phyloP scores from a whole-genome alignment of 2,797 vertebrate genomes.

The Chaunax sp. region DNA sequence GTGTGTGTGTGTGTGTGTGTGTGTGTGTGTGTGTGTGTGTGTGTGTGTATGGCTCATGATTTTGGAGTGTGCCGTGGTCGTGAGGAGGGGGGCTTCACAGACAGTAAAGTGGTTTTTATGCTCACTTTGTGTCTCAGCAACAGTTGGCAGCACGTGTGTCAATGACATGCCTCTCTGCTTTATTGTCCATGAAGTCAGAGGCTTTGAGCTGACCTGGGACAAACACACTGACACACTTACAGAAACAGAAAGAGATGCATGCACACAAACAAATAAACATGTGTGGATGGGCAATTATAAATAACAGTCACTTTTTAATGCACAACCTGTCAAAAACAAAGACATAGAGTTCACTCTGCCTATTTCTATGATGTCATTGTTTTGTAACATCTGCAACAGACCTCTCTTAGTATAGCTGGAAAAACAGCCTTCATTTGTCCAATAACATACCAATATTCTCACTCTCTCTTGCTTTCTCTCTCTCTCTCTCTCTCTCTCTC shows the following conservation, averaged over 20 bases:
- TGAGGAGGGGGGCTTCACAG: constrained; percentile 71
- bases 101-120: constrained; percentile 82
- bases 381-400: constrained; percentile 58
- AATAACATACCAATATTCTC: constrained; percentile 14
- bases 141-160: constrained; percentile 93
- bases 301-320: constrained; percentile 2
- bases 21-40: constrained; percentile 64
- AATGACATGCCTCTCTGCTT: constrained; percentile 81
- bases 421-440: constrained; percentile 36
- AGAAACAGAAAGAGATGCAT: constrained; percentile 14
- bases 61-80: constrained; percentile 77
- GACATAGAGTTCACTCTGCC: constrained; percentile 26
- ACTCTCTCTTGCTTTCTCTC: too few relatives aligned
- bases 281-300: not conserved
- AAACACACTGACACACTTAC: constrained; percentile 50
- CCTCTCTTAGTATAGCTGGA: constrained; percentile 26
- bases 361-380: constrained; percentile 66
- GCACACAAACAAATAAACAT: constrained; percentile 17
- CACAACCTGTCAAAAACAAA: constrained; percentile 8
- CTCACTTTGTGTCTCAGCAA: constrained; percentile 86
- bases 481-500: too few relatives aligned
- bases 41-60: constrained; percentile 65
- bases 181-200: constrained; percentile 70
- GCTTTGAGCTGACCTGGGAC: constrained; percentile 57
- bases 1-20: constrained; percentile 63